Percentiles rank a stretch among this genome's conserved stretches.
Evolutionary conservation across 2,113 vertebrate genomes (phyloP).

Genomic region (Hymenochirus boettgeri): DNA sequence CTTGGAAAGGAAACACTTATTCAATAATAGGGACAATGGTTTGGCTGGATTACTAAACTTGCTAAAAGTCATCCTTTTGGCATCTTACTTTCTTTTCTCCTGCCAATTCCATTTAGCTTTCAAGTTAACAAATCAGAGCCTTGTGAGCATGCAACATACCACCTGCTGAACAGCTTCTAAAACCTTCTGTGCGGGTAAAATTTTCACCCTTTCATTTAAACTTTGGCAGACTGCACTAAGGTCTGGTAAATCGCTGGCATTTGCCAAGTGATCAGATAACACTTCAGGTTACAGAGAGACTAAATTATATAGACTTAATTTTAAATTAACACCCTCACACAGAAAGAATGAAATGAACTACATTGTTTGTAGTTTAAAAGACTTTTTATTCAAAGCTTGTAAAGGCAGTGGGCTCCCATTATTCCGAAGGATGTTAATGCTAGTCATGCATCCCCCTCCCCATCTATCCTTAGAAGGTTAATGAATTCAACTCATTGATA

Average conservation of each 20-base stretch:
- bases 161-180: slow-evolving; percentile 2
- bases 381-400: no score
- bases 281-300: neutral
- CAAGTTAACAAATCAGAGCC: slow-evolving; percentile 1
- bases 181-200: slow-evolving; percentile 4
- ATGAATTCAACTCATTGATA: no score
- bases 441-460: no score
- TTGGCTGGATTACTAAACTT: neutral
- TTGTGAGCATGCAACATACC: neutral
- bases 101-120: slow-evolving; percentile 8
- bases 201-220: neutral
- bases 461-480: no score
- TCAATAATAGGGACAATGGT: no score
- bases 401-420: no score
- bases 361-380: no score
- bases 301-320: no score
- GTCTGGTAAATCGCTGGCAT: neutral
- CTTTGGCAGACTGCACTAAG: neutral
- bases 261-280: neutral
- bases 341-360: no score
- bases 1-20: no score
- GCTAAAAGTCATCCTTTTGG: neutral
- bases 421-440: no score
- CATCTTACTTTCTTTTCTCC: neutral
- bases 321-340: no score